Evolutionary conservation across 2,113 vertebrate species (phyloP).

Genomic region (Urocitellus parryii): DNA sequence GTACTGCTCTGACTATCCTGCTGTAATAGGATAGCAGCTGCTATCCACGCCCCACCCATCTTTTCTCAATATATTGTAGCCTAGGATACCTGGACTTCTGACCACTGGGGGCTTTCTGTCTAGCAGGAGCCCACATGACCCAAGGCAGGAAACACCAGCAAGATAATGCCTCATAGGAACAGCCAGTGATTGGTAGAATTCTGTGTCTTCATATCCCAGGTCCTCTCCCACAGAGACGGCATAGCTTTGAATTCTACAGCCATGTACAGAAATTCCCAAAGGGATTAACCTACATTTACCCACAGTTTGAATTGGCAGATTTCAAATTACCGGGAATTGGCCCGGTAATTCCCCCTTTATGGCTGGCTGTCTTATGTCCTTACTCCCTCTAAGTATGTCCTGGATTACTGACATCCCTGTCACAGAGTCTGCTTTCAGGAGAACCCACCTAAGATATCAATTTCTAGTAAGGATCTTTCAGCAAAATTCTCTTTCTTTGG

Average conservation of each 20-base stretch:
- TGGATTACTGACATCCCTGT: conserved; percentile 1
- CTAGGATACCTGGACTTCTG: neutral
- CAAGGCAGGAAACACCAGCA: neutral
- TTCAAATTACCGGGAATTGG: neutral
- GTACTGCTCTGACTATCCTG: neutral
- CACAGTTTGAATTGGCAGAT: neutral
- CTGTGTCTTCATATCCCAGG: neutral
- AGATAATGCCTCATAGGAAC: neutral
- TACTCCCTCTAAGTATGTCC: neutral
- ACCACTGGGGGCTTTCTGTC: neutral
- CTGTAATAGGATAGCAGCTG: neutral
- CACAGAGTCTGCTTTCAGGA: neutral
- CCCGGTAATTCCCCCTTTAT: neutral
- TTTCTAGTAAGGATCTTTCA: neutral
- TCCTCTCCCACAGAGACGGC: neutral
- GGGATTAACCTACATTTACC: neutral
- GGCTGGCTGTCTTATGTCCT: neutral
- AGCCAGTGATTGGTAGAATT: neutral
- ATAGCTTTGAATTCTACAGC: neutral
- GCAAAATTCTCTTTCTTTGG: neutral
- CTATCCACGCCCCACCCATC: neutral
- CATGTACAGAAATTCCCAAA: neutral
- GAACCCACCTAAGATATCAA: neutral
- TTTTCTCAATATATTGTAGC: neutral
- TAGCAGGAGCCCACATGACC: neutral